Percentiles rank a stretch among this genome's conserved stretches.
These are phyloP conservation scores for Torymus auratus DNA, from an alignment of 2,888 invertebrate genomes.

Conservation along the genomic window DNA sequence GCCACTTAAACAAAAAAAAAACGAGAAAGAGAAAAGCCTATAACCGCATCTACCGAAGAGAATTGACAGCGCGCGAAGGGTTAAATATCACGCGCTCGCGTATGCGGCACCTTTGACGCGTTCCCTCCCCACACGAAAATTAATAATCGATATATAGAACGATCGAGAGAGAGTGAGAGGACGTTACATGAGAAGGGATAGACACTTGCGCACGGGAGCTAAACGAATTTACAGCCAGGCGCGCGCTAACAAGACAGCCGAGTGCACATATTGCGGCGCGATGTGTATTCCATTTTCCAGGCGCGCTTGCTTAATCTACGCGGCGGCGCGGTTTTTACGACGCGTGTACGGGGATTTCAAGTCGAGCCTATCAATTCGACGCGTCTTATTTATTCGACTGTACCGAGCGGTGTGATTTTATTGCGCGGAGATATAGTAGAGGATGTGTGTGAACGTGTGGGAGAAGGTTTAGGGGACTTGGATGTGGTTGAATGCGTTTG, in stretches of 20 bases:
- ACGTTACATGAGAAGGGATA: background rate
- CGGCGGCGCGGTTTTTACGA: no score
- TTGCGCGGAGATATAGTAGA: background rate
- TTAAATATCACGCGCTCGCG: no score
- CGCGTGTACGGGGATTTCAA: no score
- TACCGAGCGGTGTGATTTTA: background rate
- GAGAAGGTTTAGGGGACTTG: no score
- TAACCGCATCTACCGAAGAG: no score
- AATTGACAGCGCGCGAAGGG: no score
- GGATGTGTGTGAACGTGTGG: background rate
- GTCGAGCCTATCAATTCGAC: background rate
- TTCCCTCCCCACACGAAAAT: conserved; percentile 34
- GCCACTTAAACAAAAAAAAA: no score
- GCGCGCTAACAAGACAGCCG: conserved; percentile 11
- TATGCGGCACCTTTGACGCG: no score
- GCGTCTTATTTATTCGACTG: conserved; percentile 1
- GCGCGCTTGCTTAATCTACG: background rate
- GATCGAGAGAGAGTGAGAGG: conserved; percentile 9
- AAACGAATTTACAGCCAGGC: conserved; percentile 38
- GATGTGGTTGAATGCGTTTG: no score
- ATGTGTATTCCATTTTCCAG: conserved; percentile 1
- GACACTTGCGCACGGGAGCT: background rate
- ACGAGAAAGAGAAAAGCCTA: no score
- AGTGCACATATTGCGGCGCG: no score
- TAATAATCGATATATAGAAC: conserved; percentile 60